A percentile compares a stretch with the other conserved stretches of the same genome.
phyloP scores from a whole-genome alignment of 2,888 invertebrate genomes.

The Brachyopa scutellaris region DNA sequence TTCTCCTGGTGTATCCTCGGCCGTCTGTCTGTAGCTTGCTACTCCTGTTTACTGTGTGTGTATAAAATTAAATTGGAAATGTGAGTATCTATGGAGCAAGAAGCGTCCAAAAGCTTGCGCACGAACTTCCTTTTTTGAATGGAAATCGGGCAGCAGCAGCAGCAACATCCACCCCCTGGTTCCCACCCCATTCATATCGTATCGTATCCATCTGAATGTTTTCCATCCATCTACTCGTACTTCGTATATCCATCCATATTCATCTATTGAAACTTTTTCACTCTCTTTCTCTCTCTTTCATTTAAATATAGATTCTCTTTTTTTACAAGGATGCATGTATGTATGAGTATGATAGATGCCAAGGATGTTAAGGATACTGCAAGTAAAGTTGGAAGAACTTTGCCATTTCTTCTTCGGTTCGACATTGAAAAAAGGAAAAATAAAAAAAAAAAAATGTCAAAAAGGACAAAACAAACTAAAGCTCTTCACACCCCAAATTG shows the following conservation, averaged over 20 bases:
- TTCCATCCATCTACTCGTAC: constrained; percentile 15
- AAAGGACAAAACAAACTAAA: too few relatives aligned
- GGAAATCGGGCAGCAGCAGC: constrained; percentile 39
- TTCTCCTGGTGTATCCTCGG: constrained; percentile 46
- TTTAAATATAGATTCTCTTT: not conserved
- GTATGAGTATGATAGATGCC: constrained; percentile 54
- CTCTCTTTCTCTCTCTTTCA: not conserved
- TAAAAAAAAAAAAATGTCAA: constrained; percentile 24
- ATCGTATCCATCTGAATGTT: constrained; percentile 28
- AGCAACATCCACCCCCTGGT: constrained; percentile 30
- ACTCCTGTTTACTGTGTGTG: constrained; percentile 56
- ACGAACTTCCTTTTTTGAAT: constrained; percentile 66
- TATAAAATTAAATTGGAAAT: constrained; percentile 55
- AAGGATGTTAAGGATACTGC: constrained; percentile 62
- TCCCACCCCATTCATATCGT: not conserved
- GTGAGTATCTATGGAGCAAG: constrained; percentile 60
- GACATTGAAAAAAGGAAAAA: constrained; percentile 66
- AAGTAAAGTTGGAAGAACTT: constrained; percentile 69
- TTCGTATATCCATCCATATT: constrained; percentile 5
- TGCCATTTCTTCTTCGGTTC: constrained; percentile 51
- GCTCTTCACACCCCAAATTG: constrained; percentile 67
- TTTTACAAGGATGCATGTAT: constrained; percentile 7
- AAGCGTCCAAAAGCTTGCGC: constrained; percentile 68
- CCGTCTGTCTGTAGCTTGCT: constrained; percentile 16
- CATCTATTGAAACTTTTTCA: constrained; percentile 38